These are phyloP conservation scores for Tichodroma muraria DNA, from an alignment of 2,113 vertebrate genomes.

Conservation along the genomic window DNA sequence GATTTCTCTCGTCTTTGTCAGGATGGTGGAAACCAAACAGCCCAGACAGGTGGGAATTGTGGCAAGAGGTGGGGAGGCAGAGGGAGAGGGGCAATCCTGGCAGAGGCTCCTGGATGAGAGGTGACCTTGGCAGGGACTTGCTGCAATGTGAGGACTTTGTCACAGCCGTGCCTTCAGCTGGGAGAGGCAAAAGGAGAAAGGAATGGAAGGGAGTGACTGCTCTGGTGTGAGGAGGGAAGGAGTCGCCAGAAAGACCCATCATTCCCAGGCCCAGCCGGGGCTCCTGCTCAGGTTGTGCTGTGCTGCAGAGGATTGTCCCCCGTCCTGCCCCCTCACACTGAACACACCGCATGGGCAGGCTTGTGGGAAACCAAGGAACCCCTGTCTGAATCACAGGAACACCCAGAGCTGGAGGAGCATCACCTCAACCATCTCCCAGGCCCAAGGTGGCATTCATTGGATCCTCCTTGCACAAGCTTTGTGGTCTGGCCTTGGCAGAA, in stretches of 20 bases:
- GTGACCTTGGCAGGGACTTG: background rate
- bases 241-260: background rate
- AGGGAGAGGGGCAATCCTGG: background rate
- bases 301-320: background rate
- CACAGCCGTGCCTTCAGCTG: background rate
- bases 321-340: background rate
- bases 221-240: background rate
- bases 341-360: background rate
- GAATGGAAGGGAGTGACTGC: background rate
- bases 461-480: background rate
- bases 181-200: background rate
- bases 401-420: background rate
- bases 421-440: background rate
- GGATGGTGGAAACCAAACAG: background rate
- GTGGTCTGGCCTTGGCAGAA: background rate
- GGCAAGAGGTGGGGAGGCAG: background rate
- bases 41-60: background rate
- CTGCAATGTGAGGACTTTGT: background rate
- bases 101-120: background rate
- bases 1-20: background rate
- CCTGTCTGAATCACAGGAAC: background rate
- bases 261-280: background rate
- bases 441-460: background rate
- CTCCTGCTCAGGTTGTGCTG: background rate
- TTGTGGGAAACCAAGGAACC: background rate